Evolutionary conservation across 2,797 vertebrate species (phyloP), one percentile per base, ranked within the genome.

Genomic region (Labroides dimidiatus): DNA sequence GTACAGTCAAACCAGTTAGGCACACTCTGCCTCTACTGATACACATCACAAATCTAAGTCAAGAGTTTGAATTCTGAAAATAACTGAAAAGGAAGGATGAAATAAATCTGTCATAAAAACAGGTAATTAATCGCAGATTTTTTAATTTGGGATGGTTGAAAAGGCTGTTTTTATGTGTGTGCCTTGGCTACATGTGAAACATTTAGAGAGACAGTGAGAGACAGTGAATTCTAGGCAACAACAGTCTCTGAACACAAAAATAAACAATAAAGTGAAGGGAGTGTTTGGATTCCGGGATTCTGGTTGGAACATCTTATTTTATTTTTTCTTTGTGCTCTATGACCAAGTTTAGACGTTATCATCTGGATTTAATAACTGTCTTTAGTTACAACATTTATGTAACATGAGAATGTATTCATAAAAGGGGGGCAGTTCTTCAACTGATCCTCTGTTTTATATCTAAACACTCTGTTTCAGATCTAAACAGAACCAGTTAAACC

Each of bases 111-210:
- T 20, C 45, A 44, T 14, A 24, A 12, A 56, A 19, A 44, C 15
- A 19, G 10, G 6, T 23, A 8, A 72, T 27, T 0, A 17, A 56
- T 61, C 10, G 9, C 59, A 69, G 54, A 68, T 76, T 23, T 24
- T 2, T 37, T 9, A 9, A 16, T 0, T 6, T 12, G 0, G 11
- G 2, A 3, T 33, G 6, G 7, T 20, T n/a, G 20, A 24, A 9
- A 43, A 52, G 4, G n/a, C 16, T 23, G 4, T 41, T 2, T 55
- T 20, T 24, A 8, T 41, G 14, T 17, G 2, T 27, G 4, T 49
- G 13, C 20, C 19, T 3, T 42, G 36, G n/a, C 21, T 51, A 19
- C 0, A 13, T 33, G 45, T 27, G 20, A 12, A 6, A 10, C 37
- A 30, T 9, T 13, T 7, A 11, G 4, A 9, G 10, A 44, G 27